Conservation (phyloP, 2,888 invertebrate genomes). For the Phasia obesa region DNA sequence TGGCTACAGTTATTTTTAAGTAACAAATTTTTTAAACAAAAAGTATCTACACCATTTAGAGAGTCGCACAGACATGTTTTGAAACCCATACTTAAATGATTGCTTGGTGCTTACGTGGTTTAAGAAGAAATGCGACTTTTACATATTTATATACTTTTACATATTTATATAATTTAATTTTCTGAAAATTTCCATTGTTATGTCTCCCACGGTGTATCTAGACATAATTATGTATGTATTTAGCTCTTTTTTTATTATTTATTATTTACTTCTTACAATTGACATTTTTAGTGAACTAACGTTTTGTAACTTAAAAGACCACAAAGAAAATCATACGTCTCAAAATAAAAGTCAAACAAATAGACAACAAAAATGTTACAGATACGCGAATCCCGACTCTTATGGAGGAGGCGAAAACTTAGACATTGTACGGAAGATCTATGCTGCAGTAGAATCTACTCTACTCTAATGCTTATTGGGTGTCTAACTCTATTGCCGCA, state of each 20-base stretch:
- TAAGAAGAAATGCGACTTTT: too few relatives aligned
- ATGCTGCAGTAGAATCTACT: neutral
- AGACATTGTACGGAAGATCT: slow-evolving; percentile 10
- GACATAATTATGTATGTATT: too few relatives aligned
- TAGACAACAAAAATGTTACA: slow-evolving; percentile 19
- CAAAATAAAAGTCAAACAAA: neutral
- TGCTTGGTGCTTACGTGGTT: too few relatives aligned
- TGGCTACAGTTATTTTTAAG: too few relatives aligned
- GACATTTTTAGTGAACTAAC: slow-evolving; percentile 10
- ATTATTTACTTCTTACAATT: slow-evolving; percentile 4
- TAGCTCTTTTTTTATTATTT: neutral
- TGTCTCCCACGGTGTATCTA: too few relatives aligned
- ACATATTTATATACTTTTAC: too few relatives aligned
- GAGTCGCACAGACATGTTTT: too few relatives aligned
- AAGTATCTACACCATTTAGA: too few relatives aligned
- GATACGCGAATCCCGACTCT: slow-evolving; percentile 29
- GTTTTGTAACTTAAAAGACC: slow-evolving; percentile 1
- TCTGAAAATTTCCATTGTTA: too few relatives aligned
- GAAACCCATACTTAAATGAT: too few relatives aligned
- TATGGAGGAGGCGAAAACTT: slow-evolving; percentile 40
- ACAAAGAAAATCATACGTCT: neutral
- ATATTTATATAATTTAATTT: too few relatives aligned
- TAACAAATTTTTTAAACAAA: too few relatives aligned
- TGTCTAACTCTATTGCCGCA: slow-evolving; percentile 37
- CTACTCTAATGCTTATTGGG: slow-evolving; percentile 17